Percentiles rank a stretch among this genome's conserved stretches.
Conservation (phyloP, 2,888 invertebrate genomes). For the Himalopsyche kuldschensis region DNA sequence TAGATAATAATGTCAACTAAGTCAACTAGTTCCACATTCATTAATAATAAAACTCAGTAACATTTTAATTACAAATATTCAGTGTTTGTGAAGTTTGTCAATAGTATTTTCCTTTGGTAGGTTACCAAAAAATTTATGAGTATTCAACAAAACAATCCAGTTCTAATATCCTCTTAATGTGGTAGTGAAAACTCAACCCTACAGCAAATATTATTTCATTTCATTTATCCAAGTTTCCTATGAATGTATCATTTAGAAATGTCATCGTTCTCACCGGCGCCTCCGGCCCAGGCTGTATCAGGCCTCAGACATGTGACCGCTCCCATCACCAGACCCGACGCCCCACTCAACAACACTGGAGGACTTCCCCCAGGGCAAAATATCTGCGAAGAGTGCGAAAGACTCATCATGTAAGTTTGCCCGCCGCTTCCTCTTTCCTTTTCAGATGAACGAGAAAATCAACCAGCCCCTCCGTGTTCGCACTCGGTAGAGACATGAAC, state of each 20-base stretch:
- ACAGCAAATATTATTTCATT: neutral
- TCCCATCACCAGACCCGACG: conserved; percentile 68
- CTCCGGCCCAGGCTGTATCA: conserved; percentile 53
- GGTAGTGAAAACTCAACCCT: conserved; percentile 10
- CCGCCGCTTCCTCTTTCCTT: conserved; percentile 20
- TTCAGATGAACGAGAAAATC: neutral
- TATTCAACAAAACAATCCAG: neutral
- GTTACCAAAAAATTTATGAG: too few species aligned
- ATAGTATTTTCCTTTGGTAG: too few species aligned
- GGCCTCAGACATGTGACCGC: conserved; percentile 75
- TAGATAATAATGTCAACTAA: too few species aligned
- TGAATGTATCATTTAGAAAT: conserved; percentile 46
- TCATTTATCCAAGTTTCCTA: conserved; percentile 17
- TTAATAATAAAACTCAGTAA: too few species aligned
- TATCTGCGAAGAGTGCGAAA: conserved; percentile 96
- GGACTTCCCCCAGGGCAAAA: conserved; percentile 86
- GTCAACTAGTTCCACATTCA: too few species aligned
- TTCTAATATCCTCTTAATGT: neutral
- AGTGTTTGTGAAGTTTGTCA: too few species aligned
- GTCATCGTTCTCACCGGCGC: conserved; percentile 47
- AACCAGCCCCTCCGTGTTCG: neutral
- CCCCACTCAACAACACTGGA: conserved; percentile 66
- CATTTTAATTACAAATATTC: too few species aligned
- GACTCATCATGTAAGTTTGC: conserved; percentile 93
- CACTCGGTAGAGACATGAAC: neutral